Percentiles rank a stretch among this genome's conserved stretches.
phyloP scores from a whole-genome alignment of 2,113 vertebrate species.

The Chionis minor region DNA sequence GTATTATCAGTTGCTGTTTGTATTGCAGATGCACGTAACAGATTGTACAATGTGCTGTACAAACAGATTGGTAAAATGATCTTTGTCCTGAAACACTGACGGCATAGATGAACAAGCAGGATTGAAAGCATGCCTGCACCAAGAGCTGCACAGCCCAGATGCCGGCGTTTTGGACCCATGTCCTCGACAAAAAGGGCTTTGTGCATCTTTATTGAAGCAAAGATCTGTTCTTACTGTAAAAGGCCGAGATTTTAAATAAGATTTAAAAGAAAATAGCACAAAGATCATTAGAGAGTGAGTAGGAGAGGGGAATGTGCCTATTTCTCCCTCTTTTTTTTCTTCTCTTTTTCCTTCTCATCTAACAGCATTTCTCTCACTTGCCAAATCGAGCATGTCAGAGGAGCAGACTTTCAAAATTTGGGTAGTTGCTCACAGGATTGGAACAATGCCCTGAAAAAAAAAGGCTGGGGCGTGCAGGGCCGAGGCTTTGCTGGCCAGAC shows the following conservation, averaged over 20 bases:
- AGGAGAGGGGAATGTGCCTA: constrained; percentile 56
- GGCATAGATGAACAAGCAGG: not conserved
- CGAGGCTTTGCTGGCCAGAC: not conserved
- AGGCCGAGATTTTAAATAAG: constrained; percentile 10
- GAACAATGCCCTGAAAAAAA: not conserved
- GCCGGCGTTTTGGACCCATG: not conserved
- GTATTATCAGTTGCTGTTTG: not conserved
- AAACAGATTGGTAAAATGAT: constrained; percentile 16
- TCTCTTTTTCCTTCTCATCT: not conserved
- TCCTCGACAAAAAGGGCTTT: constrained; percentile 44
- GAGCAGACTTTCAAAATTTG: not conserved
- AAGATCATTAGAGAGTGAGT: not conserved
- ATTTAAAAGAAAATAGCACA: not conserved
- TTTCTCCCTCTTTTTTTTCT: not conserved
- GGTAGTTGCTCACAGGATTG: not conserved
- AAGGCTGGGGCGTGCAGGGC: not conserved
- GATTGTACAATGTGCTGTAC: constrained; percentile 15
- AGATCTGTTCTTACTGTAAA: constrained; percentile 9
- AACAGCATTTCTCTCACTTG: not conserved
- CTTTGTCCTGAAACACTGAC: not conserved
- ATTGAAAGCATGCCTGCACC: not conserved
- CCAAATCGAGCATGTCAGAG: not conserved
- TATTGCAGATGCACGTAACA: constrained; percentile 1
- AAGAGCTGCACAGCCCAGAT: not conserved
- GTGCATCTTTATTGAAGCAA: constrained; percentile 29